Conservation (phyloP, 2,113 vertebrate genomes). For the Eupsittula cactorum region DNA sequence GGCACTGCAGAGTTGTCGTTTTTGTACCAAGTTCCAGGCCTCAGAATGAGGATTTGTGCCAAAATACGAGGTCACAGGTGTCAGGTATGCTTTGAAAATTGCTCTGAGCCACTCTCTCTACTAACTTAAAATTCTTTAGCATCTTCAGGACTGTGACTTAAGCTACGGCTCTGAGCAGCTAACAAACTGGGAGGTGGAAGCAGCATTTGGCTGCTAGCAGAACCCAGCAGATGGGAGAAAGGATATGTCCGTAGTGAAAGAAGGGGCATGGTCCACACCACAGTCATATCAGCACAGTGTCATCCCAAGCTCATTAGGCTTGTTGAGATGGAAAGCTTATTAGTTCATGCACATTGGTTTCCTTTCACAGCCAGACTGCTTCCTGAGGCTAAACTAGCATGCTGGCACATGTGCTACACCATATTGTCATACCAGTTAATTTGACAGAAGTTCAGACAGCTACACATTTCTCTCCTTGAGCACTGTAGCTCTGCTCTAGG, state of each 20-base stretch:
- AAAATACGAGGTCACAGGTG: not conserved
- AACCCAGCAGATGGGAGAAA: conserved; percentile 2
- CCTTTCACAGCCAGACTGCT: conserved; percentile 23
- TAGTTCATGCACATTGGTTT: conserved; percentile 24
- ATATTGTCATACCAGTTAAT: conserved; percentile 1
- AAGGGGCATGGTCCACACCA: not conserved
- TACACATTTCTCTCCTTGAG: not conserved
- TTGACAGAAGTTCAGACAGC: conserved; percentile 18
- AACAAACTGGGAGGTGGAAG: not conserved
- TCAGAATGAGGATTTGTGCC: not conserved
- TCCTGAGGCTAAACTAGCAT: conserved; percentile 28
- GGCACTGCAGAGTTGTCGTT: not conserved
- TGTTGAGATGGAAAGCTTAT: not conserved
- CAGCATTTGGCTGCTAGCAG: not conserved
- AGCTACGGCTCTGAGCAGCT: not conserved
- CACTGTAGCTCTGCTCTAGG: not conserved
- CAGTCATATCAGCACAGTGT: not conserved
- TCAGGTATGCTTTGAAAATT: not conserved
- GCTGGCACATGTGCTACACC: conserved; percentile 35
- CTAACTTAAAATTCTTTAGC: not conserved
- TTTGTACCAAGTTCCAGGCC: not conserved
- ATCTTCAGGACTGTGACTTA: not conserved
- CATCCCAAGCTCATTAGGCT: not conserved
- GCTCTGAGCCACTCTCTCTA: accelerated
- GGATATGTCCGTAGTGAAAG: not conserved